Evolutionary conservation across 2,113 vertebrate genomes (phyloP), one percentile per base, ranked within the genome.

Genomic region (Irena cyanogastra): DNA sequence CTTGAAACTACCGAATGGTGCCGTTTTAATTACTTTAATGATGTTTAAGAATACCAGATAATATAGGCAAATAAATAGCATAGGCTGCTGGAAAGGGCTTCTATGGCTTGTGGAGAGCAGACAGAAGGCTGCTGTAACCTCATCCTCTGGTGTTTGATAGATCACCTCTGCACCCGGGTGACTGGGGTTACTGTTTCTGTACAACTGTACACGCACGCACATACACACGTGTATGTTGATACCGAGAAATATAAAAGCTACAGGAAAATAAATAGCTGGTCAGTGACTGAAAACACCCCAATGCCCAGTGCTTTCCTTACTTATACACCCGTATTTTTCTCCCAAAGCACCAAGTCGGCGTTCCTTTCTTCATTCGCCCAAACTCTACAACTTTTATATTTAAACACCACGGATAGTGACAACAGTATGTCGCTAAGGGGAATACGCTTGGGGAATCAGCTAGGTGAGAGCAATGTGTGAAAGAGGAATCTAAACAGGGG

Each of bases 11-110:
- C 88, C 49, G 65, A 95, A 90, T 57, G 76, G 49, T 93, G 75
- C 69, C 65, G 16, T 19, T 92, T 96, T 94, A 96, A 95, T 96
- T 92, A 86, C 79, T 94, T 93, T 86, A 95, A 97, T 84, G 79
- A 71, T 94, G 88, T 94, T 94, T 95, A 94, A 96, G 83, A 89
- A 94, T 68, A 89, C 41, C 93, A 71, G 83, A 86, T 87, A 95
- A 54, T 47, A 77, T 26, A 72, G 86, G 76, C 60, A 96, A 95
- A 93, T 93, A 94, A 92, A 89, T 86, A 89, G 88, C 88, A 14
- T 7, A 50, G 57, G 76, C 70, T 90, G 76, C 52, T 68, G 68
- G 53, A 66, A 56, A 89, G 37, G 69, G 37, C 53, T 88, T 83
- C 68, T 30, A 1, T 6, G 63, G 82, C 75, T 91, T 47, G 60